Evolutionary conservation across 2,888 invertebrate species (phyloP).

Genomic region (Ceratothoa steindachneri): DNA sequence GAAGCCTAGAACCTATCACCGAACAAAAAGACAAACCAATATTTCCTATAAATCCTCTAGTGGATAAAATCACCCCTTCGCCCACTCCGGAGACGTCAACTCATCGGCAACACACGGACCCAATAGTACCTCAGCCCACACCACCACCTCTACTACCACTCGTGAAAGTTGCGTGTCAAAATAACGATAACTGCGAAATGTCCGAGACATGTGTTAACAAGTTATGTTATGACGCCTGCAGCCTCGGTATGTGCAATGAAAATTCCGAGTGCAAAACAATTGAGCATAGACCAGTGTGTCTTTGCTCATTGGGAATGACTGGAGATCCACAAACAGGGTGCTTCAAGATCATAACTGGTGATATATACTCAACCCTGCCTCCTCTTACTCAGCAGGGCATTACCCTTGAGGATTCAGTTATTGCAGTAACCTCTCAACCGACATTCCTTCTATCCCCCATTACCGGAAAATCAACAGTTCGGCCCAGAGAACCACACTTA

Average conservation of each 20-base stretch:
- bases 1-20: background rate
- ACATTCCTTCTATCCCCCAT: background rate
- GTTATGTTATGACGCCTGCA: conserved; percentile 71
- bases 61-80: conserved; percentile 12
- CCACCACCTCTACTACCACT: conserved; percentile 21
- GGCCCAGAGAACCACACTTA: background rate
- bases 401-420: conserved; percentile 52
- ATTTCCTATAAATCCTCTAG: conserved; percentile 1
- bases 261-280: conserved; percentile 75
- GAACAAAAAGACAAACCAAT: conserved; percentile 4
- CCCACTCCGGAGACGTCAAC: conserved; percentile 1
- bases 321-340: conserved; percentile 86
- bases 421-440: background rate
- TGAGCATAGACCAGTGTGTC: conserved; percentile 57
- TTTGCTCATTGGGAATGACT: conserved; percentile 72
- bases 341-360: conserved; percentile 31
- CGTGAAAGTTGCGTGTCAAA: conserved; percentile 60
- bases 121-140: conserved; percentile 16
- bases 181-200: conserved; percentile 69
- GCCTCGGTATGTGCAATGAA: conserved; percentile 65
- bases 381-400: background rate
- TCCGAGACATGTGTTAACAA: conserved; percentile 69
- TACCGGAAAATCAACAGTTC: background rate
- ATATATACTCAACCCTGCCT: background rate
- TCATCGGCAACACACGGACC: conserved; percentile 3